These are phyloP conservation scores for Trichoplusia ni DNA, from an alignment of 1,140 invertebrate genomes.

Conservation along the genomic window DNA sequence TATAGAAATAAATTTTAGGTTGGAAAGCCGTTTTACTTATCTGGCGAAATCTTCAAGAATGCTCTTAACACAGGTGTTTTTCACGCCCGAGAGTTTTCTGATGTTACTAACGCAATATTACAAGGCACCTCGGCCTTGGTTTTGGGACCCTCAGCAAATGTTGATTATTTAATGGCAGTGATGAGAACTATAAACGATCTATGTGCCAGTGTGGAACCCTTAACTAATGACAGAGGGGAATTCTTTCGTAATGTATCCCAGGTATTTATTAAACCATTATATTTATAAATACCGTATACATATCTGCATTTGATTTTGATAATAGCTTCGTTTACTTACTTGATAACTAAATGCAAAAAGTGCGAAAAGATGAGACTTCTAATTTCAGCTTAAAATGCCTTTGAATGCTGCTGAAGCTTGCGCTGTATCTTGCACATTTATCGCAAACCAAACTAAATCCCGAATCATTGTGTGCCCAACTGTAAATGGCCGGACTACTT, in stretches of 20 bases:
- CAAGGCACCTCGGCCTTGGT: slow-evolving; percentile 59
- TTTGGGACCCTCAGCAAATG: slow-evolving; percentile 52
- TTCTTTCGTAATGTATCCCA: neutral
- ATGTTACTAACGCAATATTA: slow-evolving; percentile 59
- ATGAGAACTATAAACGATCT: slow-evolving; percentile 50
- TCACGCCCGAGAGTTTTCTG: slow-evolving; percentile 49
- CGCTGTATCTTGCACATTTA: slow-evolving; percentile 46
- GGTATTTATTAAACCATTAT: too few relatives aligned
- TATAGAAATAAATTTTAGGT: too few relatives aligned
- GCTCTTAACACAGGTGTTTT: slow-evolving; percentile 41
- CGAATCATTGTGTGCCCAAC: slow-evolving; percentile 55
- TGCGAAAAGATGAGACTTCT: too few relatives aligned
- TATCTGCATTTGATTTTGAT: too few relatives aligned
- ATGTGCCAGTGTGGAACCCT: slow-evolving; percentile 35
- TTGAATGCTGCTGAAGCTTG: slow-evolving; percentile 62
- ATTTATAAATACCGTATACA: too few relatives aligned
- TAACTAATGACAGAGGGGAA: neutral
- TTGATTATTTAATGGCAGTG: slow-evolving; percentile 38
- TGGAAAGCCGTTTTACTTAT: slow-evolving; percentile 62
- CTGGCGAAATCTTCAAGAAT: slow-evolving; percentile 47
- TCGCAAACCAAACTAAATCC: slow-evolving; percentile 51
- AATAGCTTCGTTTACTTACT: too few relatives aligned
- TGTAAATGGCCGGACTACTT: slow-evolving; percentile 55
- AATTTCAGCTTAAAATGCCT: slow-evolving; percentile 51
- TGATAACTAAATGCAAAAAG: too few relatives aligned